Evolutionary conservation across 2,888 invertebrate species (phyloP).

Genomic region (Periphyllus acericola): DNA sequence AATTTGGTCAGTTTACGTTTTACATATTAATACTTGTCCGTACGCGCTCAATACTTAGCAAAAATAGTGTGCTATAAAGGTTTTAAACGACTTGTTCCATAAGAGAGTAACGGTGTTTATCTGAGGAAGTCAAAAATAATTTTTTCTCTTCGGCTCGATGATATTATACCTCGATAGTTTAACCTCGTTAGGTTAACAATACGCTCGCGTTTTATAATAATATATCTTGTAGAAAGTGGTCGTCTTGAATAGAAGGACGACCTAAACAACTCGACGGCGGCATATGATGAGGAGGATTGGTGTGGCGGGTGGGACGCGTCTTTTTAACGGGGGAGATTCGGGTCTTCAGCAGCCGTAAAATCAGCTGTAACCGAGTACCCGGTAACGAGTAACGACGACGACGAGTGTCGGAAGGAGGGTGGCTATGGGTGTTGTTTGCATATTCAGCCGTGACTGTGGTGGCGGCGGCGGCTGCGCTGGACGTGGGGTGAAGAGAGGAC

Average conservation of each 20-base stretch:
- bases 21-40: background rate
- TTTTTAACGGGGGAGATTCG: slow-evolving; percentile 32
- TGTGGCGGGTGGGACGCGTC: slow-evolving; percentile 5
- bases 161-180: background rate
- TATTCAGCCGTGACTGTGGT: background rate
- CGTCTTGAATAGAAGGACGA: background rate
- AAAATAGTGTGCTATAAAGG: background rate
- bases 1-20: background rate
- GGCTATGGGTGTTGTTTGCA: slow-evolving; percentile 51
- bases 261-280: background rate
- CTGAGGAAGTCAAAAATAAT: background rate
- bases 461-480: background rate
- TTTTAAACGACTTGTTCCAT: slow-evolving; percentile 13
- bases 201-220: background rate
- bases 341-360: slow-evolving; percentile 35
- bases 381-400: slow-evolving; percentile 35
- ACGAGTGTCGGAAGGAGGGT: slow-evolving; percentile 21
- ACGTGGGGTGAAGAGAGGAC: background rate
- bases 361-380: slow-evolving; percentile 41
- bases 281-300: too few relatives aligned
- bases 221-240: background rate
- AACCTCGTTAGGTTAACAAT: slow-evolving; percentile 14
- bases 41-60: background rate
- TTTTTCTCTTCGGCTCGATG: background rate
- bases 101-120: background rate